Evolutionary conservation across 2,888 invertebrate species (phyloP), one percentile per base, ranked within the genome.

Genomic region (Gnatocerus cornutus): DNA sequence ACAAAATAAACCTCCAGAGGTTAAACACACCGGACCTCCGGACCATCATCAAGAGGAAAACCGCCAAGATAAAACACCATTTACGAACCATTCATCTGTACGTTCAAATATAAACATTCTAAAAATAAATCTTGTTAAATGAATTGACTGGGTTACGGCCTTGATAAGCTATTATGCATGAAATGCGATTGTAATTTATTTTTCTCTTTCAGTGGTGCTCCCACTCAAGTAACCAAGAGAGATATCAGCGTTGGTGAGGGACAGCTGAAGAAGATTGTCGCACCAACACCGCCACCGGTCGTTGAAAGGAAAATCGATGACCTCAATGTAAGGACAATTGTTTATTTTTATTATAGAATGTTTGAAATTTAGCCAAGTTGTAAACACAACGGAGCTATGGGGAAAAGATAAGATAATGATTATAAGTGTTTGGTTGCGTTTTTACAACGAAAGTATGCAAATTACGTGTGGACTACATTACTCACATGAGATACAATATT

Each of bases 71-170:
- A 41, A 83, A 81, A 71, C 85, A 85, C 73, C 84, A 83, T 74
- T 66, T 85, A 61, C 78, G 83, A 72, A 80, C 84, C 2, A 78
- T 85, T 71, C 81, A 81, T 64, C 82, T 85, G 85, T 85, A 84
- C 64, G 84, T 83, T 33, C 3, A 30, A 13, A 62, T 9, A 16
- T n/a, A 45, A 43, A 30, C 27, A 13, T 8, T 55, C 56, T 56
- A 63, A 56, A 68, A 63, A 63, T 63, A 68, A 56, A 68, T 63
- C 50, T 27, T 30, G 62, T 53, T 62, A 68, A 62, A 53, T 59
- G n/a, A 63, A 63, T 69, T 46, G 63, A 12, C 29, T 21, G 6
- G 50, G 10, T 43, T 29, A 41, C 53, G 53, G 14, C 63, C 63
- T 63, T 63, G 63, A 63, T 52, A 52, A 1, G 50, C 21, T 29